Conservation (phyloP, 1,140 invertebrate genomes). For the Pogonomyrmex barbatus region DNA sequence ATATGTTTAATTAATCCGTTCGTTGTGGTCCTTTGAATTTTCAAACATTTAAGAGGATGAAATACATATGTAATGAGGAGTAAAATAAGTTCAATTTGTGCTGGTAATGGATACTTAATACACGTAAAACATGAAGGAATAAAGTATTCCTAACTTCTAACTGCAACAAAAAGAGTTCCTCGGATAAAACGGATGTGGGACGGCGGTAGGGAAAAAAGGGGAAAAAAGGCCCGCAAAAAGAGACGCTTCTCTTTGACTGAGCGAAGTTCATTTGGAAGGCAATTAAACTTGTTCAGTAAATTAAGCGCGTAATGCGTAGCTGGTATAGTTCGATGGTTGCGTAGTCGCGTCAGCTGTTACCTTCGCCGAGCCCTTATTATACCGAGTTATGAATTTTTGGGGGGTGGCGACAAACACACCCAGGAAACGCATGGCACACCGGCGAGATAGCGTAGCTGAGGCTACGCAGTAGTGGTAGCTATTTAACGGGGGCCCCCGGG, state of each 20-base stretch:
- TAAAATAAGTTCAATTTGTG: background rate
- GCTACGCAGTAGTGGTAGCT: slow-evolving; percentile 19
- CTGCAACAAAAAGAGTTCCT: background rate
- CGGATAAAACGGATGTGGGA: slow-evolving; percentile 42
- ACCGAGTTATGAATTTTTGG: slow-evolving; percentile 70
- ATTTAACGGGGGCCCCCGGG: slow-evolving; percentile 32
- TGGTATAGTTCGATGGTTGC: slow-evolving; percentile 65
- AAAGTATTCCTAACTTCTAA: slow-evolving; percentile 1
- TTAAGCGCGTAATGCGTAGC: slow-evolving; percentile 44
- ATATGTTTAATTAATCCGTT: slow-evolving; percentile 42
- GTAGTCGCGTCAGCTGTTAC: slow-evolving; percentile 65
- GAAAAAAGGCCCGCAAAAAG: background rate
- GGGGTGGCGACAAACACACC: background rate
- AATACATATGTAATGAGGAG: background rate
- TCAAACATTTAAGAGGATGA: background rate
- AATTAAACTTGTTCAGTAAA: slow-evolving; percentile 70
- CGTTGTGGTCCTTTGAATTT: background rate
- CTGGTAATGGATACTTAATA: background rate
- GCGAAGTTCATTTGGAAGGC: slow-evolving; percentile 52
- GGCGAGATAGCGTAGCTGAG: slow-evolving; percentile 22
- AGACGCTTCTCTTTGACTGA: slow-evolving; percentile 16
- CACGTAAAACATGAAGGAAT: background rate
- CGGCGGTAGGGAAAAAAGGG: background rate
- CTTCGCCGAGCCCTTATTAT: slow-evolving; percentile 32
- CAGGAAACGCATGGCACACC: slow-evolving; percentile 10